Evolutionary conservation across 2,797 vertebrate genomes (phyloP).

Genomic region (Ceryle rudis): DNA sequence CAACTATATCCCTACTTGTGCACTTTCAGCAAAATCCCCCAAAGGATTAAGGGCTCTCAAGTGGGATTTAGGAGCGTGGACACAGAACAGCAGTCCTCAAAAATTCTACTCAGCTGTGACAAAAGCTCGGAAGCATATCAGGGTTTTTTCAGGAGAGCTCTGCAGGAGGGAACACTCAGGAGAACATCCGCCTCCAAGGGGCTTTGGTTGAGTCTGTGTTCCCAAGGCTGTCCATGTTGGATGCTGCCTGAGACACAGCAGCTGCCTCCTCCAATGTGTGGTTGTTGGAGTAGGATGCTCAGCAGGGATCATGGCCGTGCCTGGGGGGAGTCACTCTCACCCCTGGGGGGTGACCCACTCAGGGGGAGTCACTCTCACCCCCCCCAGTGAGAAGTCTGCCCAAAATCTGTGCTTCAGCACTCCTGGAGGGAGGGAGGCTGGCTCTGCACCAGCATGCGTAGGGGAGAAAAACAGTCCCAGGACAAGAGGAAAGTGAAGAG

Average conservation of each 20-base stretch:
- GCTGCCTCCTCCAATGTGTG: accelerated
- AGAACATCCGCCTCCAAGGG: background rate
- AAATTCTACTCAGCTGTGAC: background rate
- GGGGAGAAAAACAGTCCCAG: background rate
- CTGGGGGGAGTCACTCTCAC: background rate
- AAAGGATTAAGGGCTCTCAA: background rate
- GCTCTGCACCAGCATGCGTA: background rate
- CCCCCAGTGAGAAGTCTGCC: background rate
- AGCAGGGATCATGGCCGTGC: background rate
- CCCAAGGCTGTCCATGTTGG: background rate
- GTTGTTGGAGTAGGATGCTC: background rate
- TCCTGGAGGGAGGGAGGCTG: background rate
- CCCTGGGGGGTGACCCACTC: too few relatives aligned
- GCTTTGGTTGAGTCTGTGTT: background rate
- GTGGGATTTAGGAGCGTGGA: background rate
- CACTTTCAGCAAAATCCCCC: background rate
- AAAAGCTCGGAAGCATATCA: background rate
- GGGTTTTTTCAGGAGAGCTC: accelerated
- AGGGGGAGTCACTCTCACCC: background rate
- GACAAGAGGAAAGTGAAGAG: background rate
- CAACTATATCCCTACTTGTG: background rate
- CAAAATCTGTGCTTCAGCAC: accelerated
- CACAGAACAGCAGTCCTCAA: background rate
- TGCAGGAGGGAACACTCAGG: accelerated
- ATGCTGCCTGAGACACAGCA: background rate